These are phyloP conservation scores for Galaxias olidus DNA, from an alignment of 2,797 vertebrate genomes.

Conservation along the genomic window DNA sequence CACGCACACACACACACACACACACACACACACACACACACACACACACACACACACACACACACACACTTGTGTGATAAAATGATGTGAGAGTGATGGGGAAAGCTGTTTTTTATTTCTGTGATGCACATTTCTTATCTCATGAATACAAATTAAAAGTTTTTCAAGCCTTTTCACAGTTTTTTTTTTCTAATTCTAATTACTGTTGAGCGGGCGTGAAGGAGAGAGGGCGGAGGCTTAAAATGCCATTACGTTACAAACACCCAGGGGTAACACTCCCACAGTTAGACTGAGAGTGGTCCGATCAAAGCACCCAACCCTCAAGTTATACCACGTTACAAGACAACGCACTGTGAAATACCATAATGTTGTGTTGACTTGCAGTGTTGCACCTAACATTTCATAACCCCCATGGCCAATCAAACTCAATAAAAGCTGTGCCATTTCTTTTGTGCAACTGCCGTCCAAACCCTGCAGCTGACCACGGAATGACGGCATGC, in stretches of 20 bases:
- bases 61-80: conserved; percentile 38
- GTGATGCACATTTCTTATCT: conserved; percentile 51
- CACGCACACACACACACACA: conserved; percentile 19
- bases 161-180: conserved; percentile 45
- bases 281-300: neutral
- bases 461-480: neutral
- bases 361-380: neutral
- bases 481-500: neutral
- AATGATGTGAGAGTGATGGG: conserved; percentile 49
- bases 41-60: conserved; percentile 16
- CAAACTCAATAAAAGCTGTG: neutral
- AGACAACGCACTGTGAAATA: neutral
- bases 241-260: conserved; percentile 1
- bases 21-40: neutral
- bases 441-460: too few species aligned
- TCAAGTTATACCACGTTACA: neutral
- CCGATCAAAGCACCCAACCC: neutral
- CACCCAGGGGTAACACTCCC: neutral
- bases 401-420: neutral
- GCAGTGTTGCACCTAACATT: neutral
- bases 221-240: conserved; percentile 22
- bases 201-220: conserved; percentile 36
- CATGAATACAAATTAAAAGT: conserved; percentile 69
- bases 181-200: conserved; percentile 48
- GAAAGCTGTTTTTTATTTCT: conserved; percentile 44